phyloP scores from a whole-genome alignment of 2,888 invertebrate species.

The Sesamia inferens region DNA sequence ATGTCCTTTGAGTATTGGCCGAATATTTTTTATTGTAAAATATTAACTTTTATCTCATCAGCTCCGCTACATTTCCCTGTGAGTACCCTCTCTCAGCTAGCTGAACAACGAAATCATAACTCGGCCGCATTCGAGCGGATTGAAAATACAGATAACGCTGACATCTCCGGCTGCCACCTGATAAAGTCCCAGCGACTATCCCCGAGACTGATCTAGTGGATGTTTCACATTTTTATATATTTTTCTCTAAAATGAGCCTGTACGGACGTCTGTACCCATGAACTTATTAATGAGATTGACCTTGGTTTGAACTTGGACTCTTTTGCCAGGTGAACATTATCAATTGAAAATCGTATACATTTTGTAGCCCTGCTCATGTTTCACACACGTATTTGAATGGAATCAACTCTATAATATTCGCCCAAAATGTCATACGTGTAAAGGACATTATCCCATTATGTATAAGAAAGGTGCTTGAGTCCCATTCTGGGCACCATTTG shows the following conservation, averaged over 20 bases:
- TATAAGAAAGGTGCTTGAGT: slow-evolving; percentile 3
- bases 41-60: not conserved
- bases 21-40: not conserved
- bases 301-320: slow-evolving; percentile 30
- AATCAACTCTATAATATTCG: not conserved
- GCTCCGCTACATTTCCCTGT: slow-evolving; percentile 35
- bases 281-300: slow-evolving; percentile 41
- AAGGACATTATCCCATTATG: not conserved
- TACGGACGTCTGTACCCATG: slow-evolving; percentile 22
- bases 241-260: slow-evolving; percentile 33
- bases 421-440: not conserved
- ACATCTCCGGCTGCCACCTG: slow-evolving; percentile 61
- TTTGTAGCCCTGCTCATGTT: not conserved
- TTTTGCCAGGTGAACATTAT: slow-evolving; percentile 4
- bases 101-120: slow-evolving; percentile 73
- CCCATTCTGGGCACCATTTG: slow-evolving; percentile 37
- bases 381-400: not conserved
- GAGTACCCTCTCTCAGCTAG: slow-evolving; percentile 46
- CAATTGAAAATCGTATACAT: slow-evolving; percentile 4
- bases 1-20: slow-evolving; percentile 6
- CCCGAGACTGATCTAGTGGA: slow-evolving; percentile 36
- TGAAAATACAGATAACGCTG: slow-evolving; percentile 67
- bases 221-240: slow-evolving; percentile 42
- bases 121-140: slow-evolving; percentile 66
- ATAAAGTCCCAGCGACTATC: slow-evolving; percentile 46